A percentile compares a stretch with the other conserved stretches of the same genome.
Evolutionary conservation across 2,797 vertebrate genomes (phyloP).

Genomic region (Chloroceryle amazona): DNA sequence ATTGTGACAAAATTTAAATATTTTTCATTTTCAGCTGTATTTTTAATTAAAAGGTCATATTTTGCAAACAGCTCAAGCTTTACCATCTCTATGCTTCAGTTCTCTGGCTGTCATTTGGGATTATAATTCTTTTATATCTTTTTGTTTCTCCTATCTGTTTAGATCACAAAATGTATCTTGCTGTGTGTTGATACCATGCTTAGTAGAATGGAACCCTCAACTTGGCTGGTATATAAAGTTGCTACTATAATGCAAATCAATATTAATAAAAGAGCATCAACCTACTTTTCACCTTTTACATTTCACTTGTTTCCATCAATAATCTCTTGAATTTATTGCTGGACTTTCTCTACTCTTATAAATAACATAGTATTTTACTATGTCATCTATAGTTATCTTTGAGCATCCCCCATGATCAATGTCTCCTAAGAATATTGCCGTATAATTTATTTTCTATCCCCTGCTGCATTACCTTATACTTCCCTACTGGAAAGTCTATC

Average conservation of each 20-base stretch:
- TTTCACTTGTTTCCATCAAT: conserved; percentile 27
- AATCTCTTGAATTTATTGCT: conserved; percentile 26
- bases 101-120: conserved; percentile 36
- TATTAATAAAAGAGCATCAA: conserved; percentile 58
- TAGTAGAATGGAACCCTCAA: conserved; percentile 17
- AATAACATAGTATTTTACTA: not conserved
- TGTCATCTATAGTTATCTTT: not conserved
- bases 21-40: conserved; percentile 56
- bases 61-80: conserved; percentile 40
- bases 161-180: conserved; percentile 38
- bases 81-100: conserved; percentile 28
- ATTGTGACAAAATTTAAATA: conserved; percentile 64
- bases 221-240: conserved; percentile 29
- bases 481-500: conserved; percentile 48
- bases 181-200: not conserved
- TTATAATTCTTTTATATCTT: conserved; percentile 24
- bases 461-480: conserved; percentile 29
- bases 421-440: not conserved
- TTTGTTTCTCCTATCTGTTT: conserved; percentile 20
- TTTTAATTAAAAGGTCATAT: conserved; percentile 68
- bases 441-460: conserved; percentile 56
- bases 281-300: conserved; percentile 42
- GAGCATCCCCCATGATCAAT: not conserved
- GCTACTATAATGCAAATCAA: conserved; percentile 51
- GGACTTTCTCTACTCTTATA: not conserved